Base-by-base conservation (phyloP, 2,888 invertebrate species). In the Noctuana brunneofusca region DNA sequence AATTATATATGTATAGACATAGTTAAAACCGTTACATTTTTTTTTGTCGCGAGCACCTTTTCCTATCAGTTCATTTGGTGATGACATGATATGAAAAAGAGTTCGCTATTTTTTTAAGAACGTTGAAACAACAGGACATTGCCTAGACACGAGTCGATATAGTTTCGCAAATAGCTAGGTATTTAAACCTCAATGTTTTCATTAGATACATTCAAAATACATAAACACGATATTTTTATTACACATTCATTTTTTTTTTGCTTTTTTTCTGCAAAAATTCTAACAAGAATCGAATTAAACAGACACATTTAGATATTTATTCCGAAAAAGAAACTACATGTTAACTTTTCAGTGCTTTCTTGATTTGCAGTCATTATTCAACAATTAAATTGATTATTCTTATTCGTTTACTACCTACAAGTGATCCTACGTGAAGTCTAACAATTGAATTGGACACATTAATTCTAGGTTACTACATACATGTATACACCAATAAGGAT, bases 1-100 rank as follows among this genome's bases (percentile, higher is more conserved):
- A 86, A 82, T 82, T 80, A 83, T 80, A 85, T 81, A 87, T 85
- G 84, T 86, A 85, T 87, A 89, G 85, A 87, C 89, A 88, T 87
- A 87, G 88, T 85, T 87, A 86, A 86, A 86, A 86, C 81, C 76
- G 79, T 84, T 82, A 83, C 75, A 77, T 75, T 81, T 84, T 83
- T 86, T 83, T 87, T 85, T 78, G 81, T 81, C 71, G 84, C 79
- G 73, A 74, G 68, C 65, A 65, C 65, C 73, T 77, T 80, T 80
- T 75, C 78, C 53, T 70, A 73, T 27, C 74, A 71, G 65, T 18
- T 59, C 69, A 59, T 60, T 16, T 48, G 24, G 9, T 18, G 50
- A 65, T 66, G 70, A 64, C 58, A 73, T 71, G 76, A 27, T 71
- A 75, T 60, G 78, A 80, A 81, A 83, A 78, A 77, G 64, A 56